These are phyloP conservation scores for Spatula clypeata DNA, from an alignment of 2,797 vertebrate genomes.

Conservation along the genomic window DNA sequence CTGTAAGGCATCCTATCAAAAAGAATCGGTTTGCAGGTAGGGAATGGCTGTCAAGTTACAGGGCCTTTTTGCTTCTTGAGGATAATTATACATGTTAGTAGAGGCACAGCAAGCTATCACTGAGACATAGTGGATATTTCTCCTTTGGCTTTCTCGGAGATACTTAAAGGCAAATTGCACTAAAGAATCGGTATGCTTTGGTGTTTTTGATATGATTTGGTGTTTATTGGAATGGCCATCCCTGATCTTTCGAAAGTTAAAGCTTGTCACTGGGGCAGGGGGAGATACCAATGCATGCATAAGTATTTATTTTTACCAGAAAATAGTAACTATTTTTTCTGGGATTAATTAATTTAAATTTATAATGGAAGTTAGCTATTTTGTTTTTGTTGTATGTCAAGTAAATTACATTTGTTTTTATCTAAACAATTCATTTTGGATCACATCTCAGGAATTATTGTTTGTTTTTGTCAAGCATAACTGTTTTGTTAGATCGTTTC, in stretches of 20 bases:
- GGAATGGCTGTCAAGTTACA: conserved; percentile 57
- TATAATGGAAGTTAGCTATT: not conserved
- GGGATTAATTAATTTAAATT: not conserved
- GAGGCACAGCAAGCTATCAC: not conserved
- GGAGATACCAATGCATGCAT: not conserved
- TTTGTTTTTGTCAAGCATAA: conserved; percentile 33
- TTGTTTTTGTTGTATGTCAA: not conserved
- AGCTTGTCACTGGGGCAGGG: not conserved
- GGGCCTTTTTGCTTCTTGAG: conserved; percentile 33
- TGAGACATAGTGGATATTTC: not conserved
- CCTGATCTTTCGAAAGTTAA: not conserved
- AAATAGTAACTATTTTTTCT: not conserved
- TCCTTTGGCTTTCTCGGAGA: not conserved
- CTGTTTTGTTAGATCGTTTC: not conserved
- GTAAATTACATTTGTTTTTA: conserved; percentile 9
- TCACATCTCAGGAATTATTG: not conserved
- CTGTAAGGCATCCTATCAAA: not conserved
- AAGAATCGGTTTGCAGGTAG: conserved; percentile 23
- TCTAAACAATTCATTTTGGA: conserved; percentile 26
- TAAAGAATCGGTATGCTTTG: not conserved
- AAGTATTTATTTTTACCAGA: conserved; percentile 3
- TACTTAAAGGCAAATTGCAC: not conserved
- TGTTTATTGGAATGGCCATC: not conserved
- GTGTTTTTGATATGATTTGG: not conserved
- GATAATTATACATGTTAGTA: not conserved